A percentile compares a stretch with the other conserved stretches of the same genome.
phyloP scores from a whole-genome alignment of 2,888 invertebrate species.

The Eledona agricola region DNA sequence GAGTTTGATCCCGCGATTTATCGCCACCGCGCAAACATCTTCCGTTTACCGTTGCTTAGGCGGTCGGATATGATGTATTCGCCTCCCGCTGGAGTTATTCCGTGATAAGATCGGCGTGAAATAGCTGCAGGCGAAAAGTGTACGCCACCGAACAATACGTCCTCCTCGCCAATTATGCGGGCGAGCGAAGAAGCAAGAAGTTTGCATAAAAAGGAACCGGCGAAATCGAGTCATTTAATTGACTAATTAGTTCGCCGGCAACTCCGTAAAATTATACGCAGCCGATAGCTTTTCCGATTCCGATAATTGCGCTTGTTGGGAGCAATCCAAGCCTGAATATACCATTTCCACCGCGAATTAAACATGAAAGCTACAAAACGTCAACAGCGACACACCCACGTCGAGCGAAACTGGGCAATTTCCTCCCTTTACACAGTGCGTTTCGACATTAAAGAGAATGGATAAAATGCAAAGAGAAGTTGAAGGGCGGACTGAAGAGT shows the following conservation, averaged over 20 bases:
- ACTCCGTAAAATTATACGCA: slow-evolving; percentile 1
- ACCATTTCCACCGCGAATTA: slow-evolving; percentile 14
- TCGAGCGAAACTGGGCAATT: slow-evolving; percentile 6
- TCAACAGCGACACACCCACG: slow-evolving; percentile 16
- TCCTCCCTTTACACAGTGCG: slow-evolving; percentile 1
- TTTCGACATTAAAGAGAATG: slow-evolving; percentile 47
- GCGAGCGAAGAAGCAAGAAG: slow-evolving; percentile 1
- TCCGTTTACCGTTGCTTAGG: slow-evolving; percentile 1
- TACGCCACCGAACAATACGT: no score
- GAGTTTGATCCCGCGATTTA: no score
- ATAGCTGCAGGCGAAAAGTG: no score
- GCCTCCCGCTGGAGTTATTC: no score
- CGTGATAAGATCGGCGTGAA: no score
- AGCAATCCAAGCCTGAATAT: slow-evolving; percentile 11
- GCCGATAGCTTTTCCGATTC: slow-evolving; percentile 10
- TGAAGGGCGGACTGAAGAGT: slow-evolving; percentile 39
- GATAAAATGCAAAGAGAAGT: slow-evolving; percentile 46
- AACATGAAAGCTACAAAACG: slow-evolving; percentile 15
- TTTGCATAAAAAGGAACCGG: slow-evolving; percentile 1
- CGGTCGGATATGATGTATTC: slow-evolving; percentile 42
- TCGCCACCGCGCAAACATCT: slow-evolving; percentile 5
- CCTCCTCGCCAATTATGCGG: no score
- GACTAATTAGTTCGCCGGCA: slow-evolving; percentile 11
- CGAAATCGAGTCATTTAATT: slow-evolving; percentile 11
- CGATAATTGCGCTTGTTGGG: slow-evolving; percentile 14